Evolutionary conservation across 2,113 vertebrate species (phyloP), one percentile per base, ranked within the genome.

Genomic region (Pseudorasbora parva): DNA sequence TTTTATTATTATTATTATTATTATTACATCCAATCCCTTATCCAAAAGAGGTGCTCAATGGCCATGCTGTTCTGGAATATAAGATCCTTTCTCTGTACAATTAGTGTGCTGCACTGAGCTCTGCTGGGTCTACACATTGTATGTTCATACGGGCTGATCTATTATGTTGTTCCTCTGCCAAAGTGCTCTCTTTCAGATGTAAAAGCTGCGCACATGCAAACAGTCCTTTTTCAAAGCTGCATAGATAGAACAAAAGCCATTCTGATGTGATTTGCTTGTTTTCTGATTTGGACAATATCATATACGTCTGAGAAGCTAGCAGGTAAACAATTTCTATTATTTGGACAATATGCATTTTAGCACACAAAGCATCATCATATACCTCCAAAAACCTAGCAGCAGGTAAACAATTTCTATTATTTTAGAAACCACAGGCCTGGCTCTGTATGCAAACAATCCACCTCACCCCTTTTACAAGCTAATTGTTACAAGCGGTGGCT

Each of bases 371-470:
- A 27, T 66, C 0, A 75, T 37, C 21, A 33, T 41, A 73, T 30
- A n/a, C 12, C 8, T 45, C 54, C 47, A 11, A 56, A 21, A 25
- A 72, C 33, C 37, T 59, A 57, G n/a, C 17, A 82, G 17, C 17
- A 82, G 17, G 30, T 41, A 66, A 68, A 43, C 45, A 59, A 21
- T 41, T 57, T 66, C 23, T 30, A 37, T 84, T 84, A 33, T 84
- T 59, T 21, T 54, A 72, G 10, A 82, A 66, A 82, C 43, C 2
- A 43, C 45, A 41, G 21, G 30, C 15, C 51, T 41, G 23, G 8
- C 57, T 80, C 30, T 56, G 25, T 49, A 82, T 75, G 71, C 45
- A 82, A 79, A 87, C 71, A 83, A 75, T 69, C 14, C 1, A 6
- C 21, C 12, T 56, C 12, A 74, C 30, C 8, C 30, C 17, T 57